phyloP scores from a whole-genome alignment of 2,113 vertebrate genomes.

The Manacus vitellinus region DNA sequence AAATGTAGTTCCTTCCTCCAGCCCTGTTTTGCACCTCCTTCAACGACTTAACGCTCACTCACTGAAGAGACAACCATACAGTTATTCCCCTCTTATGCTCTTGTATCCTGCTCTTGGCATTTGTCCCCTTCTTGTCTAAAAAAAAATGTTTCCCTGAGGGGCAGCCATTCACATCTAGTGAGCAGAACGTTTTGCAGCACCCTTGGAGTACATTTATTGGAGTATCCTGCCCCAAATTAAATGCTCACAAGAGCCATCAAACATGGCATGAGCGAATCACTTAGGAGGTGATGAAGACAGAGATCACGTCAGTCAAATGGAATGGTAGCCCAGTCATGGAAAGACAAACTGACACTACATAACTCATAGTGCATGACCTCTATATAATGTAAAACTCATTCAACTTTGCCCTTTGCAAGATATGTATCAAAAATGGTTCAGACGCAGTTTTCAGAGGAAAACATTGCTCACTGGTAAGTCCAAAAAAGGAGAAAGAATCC shows the following conservation, averaged over 20 bases:
- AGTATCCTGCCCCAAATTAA: background rate
- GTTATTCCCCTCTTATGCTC: background rate
- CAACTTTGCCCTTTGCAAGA: background rate
- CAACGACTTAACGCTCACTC: background rate
- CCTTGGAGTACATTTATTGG: background rate
- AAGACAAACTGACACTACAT: background rate
- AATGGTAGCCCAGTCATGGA: rapidly evolving
- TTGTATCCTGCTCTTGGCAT: background rate
- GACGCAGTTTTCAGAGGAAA: background rate
- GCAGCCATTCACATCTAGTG: background rate
- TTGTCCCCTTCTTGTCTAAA: background rate
- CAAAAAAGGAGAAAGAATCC: background rate
- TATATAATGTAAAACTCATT: background rate
- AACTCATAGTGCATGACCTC: background rate
- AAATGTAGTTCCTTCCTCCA: background rate
- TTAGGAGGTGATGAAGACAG: background rate
- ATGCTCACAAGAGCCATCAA: background rate
- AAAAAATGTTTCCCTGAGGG: background rate
- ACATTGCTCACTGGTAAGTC: background rate
- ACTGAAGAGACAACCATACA: background rate
- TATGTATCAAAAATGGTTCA: background rate
- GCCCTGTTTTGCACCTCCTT: background rate
- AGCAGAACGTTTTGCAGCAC: background rate
- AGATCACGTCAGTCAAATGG: background rate
- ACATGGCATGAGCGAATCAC: background rate